Evolutionary conservation across 2,888 invertebrate species (phyloP).

Genomic region (Schizotus pectinicornis): DNA sequence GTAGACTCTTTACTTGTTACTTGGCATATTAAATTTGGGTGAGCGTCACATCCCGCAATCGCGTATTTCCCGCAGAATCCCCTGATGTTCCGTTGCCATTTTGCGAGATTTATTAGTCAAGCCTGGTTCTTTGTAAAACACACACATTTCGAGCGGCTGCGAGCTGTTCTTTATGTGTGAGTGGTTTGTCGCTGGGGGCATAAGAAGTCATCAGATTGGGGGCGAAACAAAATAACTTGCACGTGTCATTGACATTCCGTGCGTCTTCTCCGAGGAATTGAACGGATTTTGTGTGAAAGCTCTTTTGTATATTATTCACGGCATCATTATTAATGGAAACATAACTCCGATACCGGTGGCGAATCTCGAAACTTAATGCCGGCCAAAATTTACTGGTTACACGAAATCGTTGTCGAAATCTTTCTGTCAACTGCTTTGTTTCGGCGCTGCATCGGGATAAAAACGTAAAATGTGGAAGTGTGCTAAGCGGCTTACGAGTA

Average conservation of each 20-base stretch:
- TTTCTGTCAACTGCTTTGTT: too few relatives aligned
- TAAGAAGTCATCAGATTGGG: slow-evolving; percentile 28
- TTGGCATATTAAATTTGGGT: slow-evolving; percentile 13
- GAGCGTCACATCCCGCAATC: slow-evolving; percentile 7
- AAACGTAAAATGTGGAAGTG: too few relatives aligned
- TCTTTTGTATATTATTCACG: too few relatives aligned
- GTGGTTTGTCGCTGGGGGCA: slow-evolving; percentile 22
- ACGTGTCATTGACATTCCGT: slow-evolving; percentile 26
- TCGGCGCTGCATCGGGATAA: too few relatives aligned
- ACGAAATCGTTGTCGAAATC: too few relatives aligned
- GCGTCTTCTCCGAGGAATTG: slow-evolving; percentile 5
- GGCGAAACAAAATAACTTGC: slow-evolving; percentile 26
- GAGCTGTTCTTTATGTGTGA: slow-evolving; percentile 27
- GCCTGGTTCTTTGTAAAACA: slow-evolving; percentile 24
- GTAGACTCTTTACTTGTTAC: too few relatives aligned
- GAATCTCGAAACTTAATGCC: too few relatives aligned
- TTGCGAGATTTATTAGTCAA: slow-evolving; percentile 25
- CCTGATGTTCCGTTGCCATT: slow-evolving; percentile 13
- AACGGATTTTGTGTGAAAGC: background rate
- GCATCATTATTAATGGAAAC: too few relatives aligned
- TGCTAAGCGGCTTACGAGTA: too few relatives aligned
- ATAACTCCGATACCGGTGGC: too few relatives aligned
- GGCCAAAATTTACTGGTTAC: too few relatives aligned
- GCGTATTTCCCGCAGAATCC: slow-evolving; percentile 8
- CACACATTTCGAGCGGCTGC: slow-evolving; percentile 24